Evolutionary conservation across 2,888 invertebrate species (phyloP), one percentile per base, ranked within the genome.

Genomic region (Drosophila multiciliata): DNA sequence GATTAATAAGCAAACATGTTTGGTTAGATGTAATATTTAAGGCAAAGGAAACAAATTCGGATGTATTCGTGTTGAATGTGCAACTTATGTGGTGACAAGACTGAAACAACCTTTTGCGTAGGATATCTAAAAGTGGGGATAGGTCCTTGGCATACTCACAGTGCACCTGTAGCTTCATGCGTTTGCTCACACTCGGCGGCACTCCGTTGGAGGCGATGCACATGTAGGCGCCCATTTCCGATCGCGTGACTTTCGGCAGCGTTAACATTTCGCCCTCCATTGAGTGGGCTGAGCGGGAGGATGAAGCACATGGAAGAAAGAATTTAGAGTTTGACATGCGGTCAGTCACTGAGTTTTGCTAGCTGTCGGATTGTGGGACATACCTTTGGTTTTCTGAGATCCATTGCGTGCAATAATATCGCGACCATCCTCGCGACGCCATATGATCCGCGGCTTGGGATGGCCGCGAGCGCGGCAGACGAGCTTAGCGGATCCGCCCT

Each of bases 181-280:
- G 94, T 94, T 97, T 97, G 94, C 97, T 97, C 92, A 97, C 97
- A 50, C 97, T 96, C 40, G 97, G 97, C 38, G 97, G 97, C 29
- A 97, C 97, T 50, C 97, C 97, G 92, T 97, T 97, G 82, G 97
- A 96, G 66, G 97, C 97, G 93, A 97, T 97, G 94, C 97, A 97
- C 89, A 97, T 94, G 93, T 97, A 97, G 66, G 96, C 96, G 61
- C 97, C 97, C 97, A 97, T 97, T 94, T 98, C 97, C 58, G 97
- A 97, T 81, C 97, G 95, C 75, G 97, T 97, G 92, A 98, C 96
- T 94, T 97, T 97, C 66, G 96, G 96, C 91, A 98, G 94, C 85
- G 96, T 96, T 87, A 97, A 94, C 89, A 96, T 94, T 92, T 97
- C 97, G 11, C 97, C 97, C 90, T 97, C 96, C 68, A 96, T 95